Evolutionary conservation across 2,888 invertebrate genomes (phyloP).

Genomic region (Augochlorella aurata): DNA sequence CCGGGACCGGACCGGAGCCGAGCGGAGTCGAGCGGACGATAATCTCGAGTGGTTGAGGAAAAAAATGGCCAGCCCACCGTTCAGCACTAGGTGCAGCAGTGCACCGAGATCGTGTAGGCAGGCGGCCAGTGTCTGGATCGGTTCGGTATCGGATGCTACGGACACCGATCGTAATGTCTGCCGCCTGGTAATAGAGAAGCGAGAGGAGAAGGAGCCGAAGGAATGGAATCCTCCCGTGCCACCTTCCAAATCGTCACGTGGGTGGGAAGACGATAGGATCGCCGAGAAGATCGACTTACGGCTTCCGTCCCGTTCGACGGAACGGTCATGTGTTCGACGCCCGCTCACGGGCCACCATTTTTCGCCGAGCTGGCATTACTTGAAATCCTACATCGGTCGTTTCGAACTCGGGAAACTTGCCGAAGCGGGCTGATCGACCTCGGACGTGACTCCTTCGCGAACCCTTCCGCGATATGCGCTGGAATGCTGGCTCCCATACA

Average conservation of each 20-base stretch:
- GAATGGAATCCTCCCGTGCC: slow-evolving; percentile 50
- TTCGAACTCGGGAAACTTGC: background rate
- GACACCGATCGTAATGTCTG: slow-evolving; percentile 65
- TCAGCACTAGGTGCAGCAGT: slow-evolving; percentile 46
- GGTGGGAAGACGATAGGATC: slow-evolving; percentile 66
- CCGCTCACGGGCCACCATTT: background rate
- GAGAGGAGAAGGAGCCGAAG: slow-evolving; percentile 20
- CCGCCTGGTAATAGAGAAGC: slow-evolving; percentile 54
- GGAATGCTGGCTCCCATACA: background rate
- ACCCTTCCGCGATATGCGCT: background rate
- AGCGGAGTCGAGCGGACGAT: slow-evolving; percentile 41
- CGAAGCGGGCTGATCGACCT: slow-evolving; percentile 7
- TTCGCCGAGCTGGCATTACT: background rate
- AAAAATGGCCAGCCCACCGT: slow-evolving; percentile 64
- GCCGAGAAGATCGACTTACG: slow-evolving; percentile 64
- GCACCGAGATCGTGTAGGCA: slow-evolving; percentile 58
- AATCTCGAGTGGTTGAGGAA: slow-evolving; percentile 60
- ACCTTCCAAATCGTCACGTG: slow-evolving; percentile 57
- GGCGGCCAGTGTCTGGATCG: slow-evolving; percentile 47
- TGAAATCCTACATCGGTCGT: slow-evolving; percentile 42
- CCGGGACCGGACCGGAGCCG: slow-evolving; percentile 26
- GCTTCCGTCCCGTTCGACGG: slow-evolving; percentile 61
- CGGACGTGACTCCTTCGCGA: slow-evolving; percentile 29
- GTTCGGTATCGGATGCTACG: slow-evolving; percentile 63
- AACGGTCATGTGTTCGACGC: slow-evolving; percentile 35